Conservation (phyloP, 2,797 vertebrate genomes). For the Hoplostethus mediterraneus region DNA sequence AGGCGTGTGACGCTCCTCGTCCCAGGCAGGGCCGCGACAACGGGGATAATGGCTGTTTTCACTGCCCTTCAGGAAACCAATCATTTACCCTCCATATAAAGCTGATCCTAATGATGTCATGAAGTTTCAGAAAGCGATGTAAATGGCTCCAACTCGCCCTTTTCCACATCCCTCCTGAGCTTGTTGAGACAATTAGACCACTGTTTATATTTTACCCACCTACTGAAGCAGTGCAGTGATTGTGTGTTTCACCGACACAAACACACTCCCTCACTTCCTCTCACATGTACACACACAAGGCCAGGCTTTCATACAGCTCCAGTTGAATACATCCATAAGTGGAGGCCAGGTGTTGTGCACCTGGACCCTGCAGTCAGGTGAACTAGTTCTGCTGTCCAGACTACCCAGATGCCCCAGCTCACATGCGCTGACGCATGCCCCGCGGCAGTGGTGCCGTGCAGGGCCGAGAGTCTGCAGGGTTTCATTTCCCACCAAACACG, state of each 20-base stretch:
- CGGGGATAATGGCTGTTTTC: background rate
- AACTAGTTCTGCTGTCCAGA: background rate
- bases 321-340: too few species aligned
- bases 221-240: slow-evolving; percentile 15
- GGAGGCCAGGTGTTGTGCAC: slow-evolving; percentile 56
- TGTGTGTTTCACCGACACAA: background rate
- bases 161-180: too few species aligned
- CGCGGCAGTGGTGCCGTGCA: too few species aligned
- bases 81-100: too few species aligned
- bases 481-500: too few species aligned
- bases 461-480: too few species aligned
- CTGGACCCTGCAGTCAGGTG: slow-evolving; percentile 46
- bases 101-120: too few species aligned
- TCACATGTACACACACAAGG: slow-evolving; percentile 8
- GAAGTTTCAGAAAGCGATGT: too few species aligned
- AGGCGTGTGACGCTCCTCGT: too few species aligned
- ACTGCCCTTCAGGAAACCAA: too few species aligned
- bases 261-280: slow-evolving; percentile 4
- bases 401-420: slow-evolving; percentile 25
- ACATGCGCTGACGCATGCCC: slow-evolving; percentile 42
- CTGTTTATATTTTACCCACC: slow-evolving; percentile 28
- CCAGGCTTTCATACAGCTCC: background rate
- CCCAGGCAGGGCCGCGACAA: background rate
- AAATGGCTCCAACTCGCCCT: too few species aligned
- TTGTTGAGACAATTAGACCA: slow-evolving; percentile 1